These are phyloP conservation scores for Amiota communis DNA, from an alignment of 2,888 invertebrate genomes.

Conservation along the genomic window DNA sequence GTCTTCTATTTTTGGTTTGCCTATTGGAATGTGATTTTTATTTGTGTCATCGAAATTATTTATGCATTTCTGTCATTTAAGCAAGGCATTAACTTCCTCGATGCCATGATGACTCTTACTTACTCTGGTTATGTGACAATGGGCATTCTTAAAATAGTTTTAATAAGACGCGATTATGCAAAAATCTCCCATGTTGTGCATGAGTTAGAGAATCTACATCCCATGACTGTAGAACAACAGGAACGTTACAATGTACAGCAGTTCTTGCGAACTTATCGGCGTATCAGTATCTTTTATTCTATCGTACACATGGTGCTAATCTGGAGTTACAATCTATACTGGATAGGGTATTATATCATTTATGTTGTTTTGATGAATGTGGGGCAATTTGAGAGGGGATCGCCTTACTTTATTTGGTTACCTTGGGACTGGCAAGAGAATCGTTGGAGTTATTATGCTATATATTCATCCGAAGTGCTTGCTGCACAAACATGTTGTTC, in stretches of 20 bases:
- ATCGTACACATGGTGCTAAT: conserved; percentile 57
- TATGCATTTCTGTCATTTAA: conserved; percentile 58
- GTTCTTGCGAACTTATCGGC: conserved; percentile 45
- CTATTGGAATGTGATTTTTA: conserved; percentile 57
- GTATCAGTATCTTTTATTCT: conserved; percentile 56
- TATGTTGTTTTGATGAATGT: conserved; percentile 52
- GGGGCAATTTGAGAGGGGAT: conserved; percentile 45
- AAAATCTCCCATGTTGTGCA: conserved; percentile 54
- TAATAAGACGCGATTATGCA: conserved; percentile 52
- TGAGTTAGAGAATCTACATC: conserved; percentile 56
- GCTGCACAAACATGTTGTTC: conserved; percentile 61
- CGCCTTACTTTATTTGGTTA: conserved; percentile 62
- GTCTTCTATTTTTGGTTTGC: conserved; percentile 34
- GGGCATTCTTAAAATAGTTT: conserved; percentile 61
- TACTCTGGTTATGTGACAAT: conserved; percentile 63
- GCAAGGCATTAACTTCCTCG: conserved; percentile 59
- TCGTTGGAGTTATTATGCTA: conserved; percentile 52
- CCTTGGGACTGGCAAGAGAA: conserved; percentile 63
- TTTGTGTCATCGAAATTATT: conserved; percentile 55
- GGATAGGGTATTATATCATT: conserved; percentile 55
- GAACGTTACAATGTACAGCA: conserved; percentile 36
- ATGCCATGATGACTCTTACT: conserved; percentile 63
- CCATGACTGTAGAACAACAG: conserved; percentile 47
- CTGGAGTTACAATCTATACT: conserved; percentile 67
- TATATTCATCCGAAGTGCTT: conserved; percentile 58